Evolutionary conservation across 2,113 vertebrate genomes (phyloP), one percentile per base, ranked within the genome.

Genomic region (Takifugu flavidus): DNA sequence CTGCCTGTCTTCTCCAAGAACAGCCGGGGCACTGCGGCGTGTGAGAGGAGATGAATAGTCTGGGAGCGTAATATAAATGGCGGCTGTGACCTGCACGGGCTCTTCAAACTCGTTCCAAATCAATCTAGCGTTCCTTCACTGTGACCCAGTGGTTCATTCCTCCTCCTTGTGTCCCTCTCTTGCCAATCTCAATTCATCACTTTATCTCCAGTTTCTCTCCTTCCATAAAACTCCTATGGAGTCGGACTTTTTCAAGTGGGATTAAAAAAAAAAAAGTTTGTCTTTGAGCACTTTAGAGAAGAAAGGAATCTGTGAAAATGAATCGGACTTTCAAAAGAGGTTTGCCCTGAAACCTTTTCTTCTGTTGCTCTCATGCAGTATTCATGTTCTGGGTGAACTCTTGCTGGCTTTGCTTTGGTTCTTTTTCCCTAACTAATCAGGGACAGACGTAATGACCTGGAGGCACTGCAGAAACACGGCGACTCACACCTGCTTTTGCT

Each of bases 121-220:
- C 89, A 88, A 89, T 90, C 83, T 83, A 62, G 62, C 68, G 72
- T 79, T 79, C 81, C 84, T 88, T 89, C 86, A 81, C 72, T 58
- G 67, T 72, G 72, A 72, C 80, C 77, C 70, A 61, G 45, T 75
- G 67, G 78, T 76, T 77, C 77, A 74, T 74, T 65, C 58, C 42
- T 84, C 74, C 74, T 68, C 59, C 47, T 70, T 56, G 50, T 62
- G 13, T 47, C 45, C 45, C 65, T 75, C 67, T 64, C 54, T 47
- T 62, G 56, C 65, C 77, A 76, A 82, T 87, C 70, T 80, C 72
- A 70, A 75, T 82, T 85, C 64, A 80, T 84, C 78, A 84, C 50
- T 75, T 67, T 25, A 62, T 78, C 77, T 74, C 78, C 69, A 77
- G 74, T 74, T 56, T 78, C 67, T 56, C 67, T 54, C 74, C 65